Conservation (phyloP, 92 coral and sea anemone species). For the Muricea muricata region DNA sequence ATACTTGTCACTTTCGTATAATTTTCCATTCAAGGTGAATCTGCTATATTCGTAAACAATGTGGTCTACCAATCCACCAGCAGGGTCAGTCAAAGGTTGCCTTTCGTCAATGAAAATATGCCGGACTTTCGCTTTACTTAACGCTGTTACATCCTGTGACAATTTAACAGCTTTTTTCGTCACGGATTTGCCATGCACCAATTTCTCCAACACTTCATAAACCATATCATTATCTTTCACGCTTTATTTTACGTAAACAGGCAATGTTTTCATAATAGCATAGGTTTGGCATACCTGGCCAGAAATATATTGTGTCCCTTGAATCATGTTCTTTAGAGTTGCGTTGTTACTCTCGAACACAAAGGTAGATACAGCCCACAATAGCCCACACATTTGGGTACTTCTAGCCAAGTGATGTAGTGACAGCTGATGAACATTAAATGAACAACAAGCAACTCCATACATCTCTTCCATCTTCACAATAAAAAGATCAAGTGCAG, state of each 20-base stretch:
- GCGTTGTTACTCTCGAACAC: conserved; percentile 2
- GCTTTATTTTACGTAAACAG: neutral
- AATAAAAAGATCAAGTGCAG: neutral
- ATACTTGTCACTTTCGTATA: conserved; percentile 10
- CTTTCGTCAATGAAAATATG: neutral
- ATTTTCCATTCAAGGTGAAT: neutral
- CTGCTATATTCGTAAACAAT: neutral
- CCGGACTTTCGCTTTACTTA: conserved; percentile 1
- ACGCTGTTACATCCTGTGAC: neutral
- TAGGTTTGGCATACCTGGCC: conserved; percentile 33
- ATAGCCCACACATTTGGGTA: conserved; percentile 13
- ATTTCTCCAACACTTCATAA: neutral
- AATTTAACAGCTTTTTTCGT: conserved; percentile 3
- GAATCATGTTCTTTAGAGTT: neutral
- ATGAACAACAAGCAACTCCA: neutral
- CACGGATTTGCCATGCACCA: neutral
- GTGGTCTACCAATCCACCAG: neutral
- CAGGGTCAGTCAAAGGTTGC: neutral
- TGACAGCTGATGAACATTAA: conserved; percentile 9
- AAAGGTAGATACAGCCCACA: neutral
- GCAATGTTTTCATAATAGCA: conserved; percentile 31
- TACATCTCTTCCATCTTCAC: conserved; percentile 9
- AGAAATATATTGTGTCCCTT: conserved; percentile 15
- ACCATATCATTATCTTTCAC: neutral
- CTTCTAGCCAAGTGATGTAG: neutral